These are phyloP conservation scores for Ivindomyrus marchei DNA, from an alignment of 2,113 vertebrate genomes.

Conservation along the genomic window DNA sequence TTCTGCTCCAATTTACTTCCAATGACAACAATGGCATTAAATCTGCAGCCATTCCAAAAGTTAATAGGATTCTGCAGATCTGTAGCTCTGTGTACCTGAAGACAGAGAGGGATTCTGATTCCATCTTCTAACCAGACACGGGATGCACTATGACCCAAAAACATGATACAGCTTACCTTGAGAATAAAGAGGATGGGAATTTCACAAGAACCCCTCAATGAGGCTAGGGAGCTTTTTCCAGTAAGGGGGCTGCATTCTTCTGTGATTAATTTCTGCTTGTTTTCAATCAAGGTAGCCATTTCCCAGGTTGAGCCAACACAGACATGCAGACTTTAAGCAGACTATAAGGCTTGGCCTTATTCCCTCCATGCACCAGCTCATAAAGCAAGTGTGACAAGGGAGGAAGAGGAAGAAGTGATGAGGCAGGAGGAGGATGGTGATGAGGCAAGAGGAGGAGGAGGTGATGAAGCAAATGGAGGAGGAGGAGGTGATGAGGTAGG, in stretches of 20 bases:
- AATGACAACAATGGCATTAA: background rate
- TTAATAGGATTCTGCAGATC: background rate
- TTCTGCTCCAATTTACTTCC: background rate
- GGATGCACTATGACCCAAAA: background rate
- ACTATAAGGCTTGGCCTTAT: background rate
- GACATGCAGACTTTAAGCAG: slow-evolving; percentile 30
- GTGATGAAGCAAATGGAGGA: background rate
- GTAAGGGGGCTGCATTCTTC: slow-evolving; percentile 9
- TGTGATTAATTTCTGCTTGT: slow-evolving; percentile 36
- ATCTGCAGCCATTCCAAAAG: background rate
- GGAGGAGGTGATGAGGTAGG: background rate
- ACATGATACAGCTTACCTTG: background rate
- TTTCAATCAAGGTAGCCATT: slow-evolving; percentile 46
- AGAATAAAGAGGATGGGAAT: background rate
- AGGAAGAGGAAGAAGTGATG: background rate
- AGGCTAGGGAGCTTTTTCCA: background rate
- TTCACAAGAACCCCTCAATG: background rate
- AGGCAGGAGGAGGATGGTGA: too few species aligned
- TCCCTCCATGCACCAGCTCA: background rate
- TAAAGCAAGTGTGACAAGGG: background rate
- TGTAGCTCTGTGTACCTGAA: background rate
- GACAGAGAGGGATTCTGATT: background rate
- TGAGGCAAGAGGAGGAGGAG: too few species aligned
- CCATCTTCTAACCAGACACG: background rate
- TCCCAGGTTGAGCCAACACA: slow-evolving; percentile 44